Evolutionary conservation across 2,888 invertebrate species (phyloP).

Genomic region (Drosophila picticornis): DNA sequence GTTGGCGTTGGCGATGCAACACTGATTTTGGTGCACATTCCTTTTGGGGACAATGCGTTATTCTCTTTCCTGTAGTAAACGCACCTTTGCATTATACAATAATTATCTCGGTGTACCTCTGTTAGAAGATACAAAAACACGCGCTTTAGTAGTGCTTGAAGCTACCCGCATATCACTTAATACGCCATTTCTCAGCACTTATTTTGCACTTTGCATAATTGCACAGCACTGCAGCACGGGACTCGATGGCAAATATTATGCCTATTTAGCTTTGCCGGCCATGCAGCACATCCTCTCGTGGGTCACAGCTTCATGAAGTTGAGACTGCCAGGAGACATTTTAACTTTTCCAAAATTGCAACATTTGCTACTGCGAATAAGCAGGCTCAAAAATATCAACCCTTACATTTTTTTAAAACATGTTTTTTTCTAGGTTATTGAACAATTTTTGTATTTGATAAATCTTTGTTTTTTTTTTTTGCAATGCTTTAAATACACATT

Average conservation of each 20-base stretch:
- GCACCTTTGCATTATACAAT: constrained; percentile 27
- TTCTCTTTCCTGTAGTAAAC: background rate
- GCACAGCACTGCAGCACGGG: constrained; percentile 24
- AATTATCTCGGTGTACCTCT: background rate
- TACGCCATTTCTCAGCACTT: background rate
- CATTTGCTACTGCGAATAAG: background rate
- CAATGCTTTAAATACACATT: constrained; percentile 36
- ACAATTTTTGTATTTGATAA: constrained; percentile 54
- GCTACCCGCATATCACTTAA: background rate
- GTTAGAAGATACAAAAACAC: background rate
- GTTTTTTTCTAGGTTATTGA: constrained; percentile 38
- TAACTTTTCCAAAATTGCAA: background rate
- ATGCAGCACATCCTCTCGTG: too few relatives aligned
- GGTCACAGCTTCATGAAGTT: background rate
- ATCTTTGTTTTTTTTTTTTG: constrained; percentile 30
- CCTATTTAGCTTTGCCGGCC: too few relatives aligned
- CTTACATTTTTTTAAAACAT: background rate
- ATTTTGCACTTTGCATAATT: constrained; percentile 8
- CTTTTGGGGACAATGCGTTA: background rate
- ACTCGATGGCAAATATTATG: background rate
- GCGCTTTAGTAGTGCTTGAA: constrained; percentile 7
- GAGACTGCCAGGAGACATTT: background rate
- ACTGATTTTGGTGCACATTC: constrained; percentile 9
- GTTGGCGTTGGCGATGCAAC: constrained; percentile 34
- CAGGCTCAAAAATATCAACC: background rate